These are phyloP conservation scores for Axea sp. DNA, from an alignment of 2,888 invertebrate species.

Conservation along the genomic window DNA sequence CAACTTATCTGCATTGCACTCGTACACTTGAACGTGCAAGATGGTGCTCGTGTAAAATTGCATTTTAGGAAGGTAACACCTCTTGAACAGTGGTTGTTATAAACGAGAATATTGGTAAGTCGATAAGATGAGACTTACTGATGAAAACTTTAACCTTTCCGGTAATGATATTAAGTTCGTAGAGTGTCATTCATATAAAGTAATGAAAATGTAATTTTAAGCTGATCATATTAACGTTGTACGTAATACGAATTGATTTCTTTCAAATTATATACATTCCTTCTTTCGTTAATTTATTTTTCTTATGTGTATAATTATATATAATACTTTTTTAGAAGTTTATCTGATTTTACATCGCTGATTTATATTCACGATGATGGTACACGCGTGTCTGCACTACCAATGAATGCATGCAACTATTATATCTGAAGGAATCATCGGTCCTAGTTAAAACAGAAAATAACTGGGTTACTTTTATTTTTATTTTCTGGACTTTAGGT, in stretches of 20 bases:
- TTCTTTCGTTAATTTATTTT: constrained; percentile 5
- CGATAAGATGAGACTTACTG: constrained; percentile 45
- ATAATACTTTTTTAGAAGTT: constrained; percentile 75
- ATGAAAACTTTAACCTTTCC: constrained; percentile 55
- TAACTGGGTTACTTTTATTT: constrained; percentile 79
- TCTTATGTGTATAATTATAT: constrained; percentile 65
- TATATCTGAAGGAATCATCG: constrained; percentile 76
- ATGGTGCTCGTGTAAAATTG: constrained; percentile 61
- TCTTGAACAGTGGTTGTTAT: constrained; percentile 51
- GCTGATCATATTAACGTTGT: not conserved
- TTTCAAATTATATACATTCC: constrained; percentile 11
- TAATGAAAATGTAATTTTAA: constrained; percentile 51
- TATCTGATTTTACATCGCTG: constrained; percentile 78
- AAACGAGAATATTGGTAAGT: constrained; percentile 58
- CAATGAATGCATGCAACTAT: constrained; percentile 72
- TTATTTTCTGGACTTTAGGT: constrained; percentile 72
- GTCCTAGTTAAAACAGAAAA: constrained; percentile 75
- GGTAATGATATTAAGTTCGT: constrained; percentile 43
- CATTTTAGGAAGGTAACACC: constrained; percentile 62
- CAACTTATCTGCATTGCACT: constrained; percentile 51
- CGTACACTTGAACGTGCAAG: constrained; percentile 57
- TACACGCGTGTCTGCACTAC: constrained; percentile 78
- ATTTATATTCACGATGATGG: constrained; percentile 78
- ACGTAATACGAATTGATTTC: constrained; percentile 16
- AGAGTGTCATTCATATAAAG: constrained; percentile 25